A percentile compares a stretch with the other conserved stretches of the same genome.
Evolutionary conservation across 2,113 vertebrate genomes (phyloP).

Genomic region (Beaufortia kweichowensis): DNA sequence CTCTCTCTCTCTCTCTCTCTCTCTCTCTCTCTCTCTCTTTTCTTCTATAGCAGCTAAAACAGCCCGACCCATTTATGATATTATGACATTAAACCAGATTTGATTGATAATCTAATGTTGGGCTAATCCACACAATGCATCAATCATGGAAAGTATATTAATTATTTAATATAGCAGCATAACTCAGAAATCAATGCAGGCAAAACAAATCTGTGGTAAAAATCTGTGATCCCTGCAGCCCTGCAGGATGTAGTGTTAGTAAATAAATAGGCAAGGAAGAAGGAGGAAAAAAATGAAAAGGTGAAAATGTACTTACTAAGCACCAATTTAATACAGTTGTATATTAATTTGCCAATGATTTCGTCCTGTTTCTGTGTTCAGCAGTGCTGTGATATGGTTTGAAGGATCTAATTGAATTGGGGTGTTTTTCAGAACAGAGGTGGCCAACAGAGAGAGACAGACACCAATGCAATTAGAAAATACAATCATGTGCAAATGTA

Average conservation of each 20-base stretch:
- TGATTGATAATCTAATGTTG: slow-evolving; percentile 99
- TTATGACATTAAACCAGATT: slow-evolving; percentile 99
- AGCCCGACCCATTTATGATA: slow-evolving; percentile 99
- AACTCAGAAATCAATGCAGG: slow-evolving; percentile 92
- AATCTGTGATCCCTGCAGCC: slow-evolving; percentile 74
- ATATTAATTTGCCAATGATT: slow-evolving; percentile 95
- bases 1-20: neutral
- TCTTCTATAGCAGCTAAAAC: no score
- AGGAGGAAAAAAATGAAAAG: slow-evolving; percentile 63
- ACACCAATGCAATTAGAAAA: neutral
- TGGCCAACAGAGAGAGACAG: slow-evolving; percentile 52
- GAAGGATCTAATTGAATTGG: slow-evolving; percentile 88
- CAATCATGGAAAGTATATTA: slow-evolving; percentile 99
- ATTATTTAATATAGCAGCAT: slow-evolving; percentile 99
- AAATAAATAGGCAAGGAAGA: neutral
- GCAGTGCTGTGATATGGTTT: slow-evolving; percentile 83
- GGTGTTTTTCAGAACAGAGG: slow-evolving; percentile 76
- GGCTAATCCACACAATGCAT: slow-evolving; percentile 99
- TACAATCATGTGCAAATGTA: neutral
- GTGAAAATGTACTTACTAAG: slow-evolving; percentile 71
- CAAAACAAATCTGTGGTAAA: slow-evolving; percentile 73
- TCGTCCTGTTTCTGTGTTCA: slow-evolving; percentile 82
- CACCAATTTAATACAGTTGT: slow-evolving; percentile 85
- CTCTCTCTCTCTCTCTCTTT: slow-evolving; percentile 65
- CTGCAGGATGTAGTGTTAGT: slow-evolving; percentile 19